Base-by-base conservation (phyloP, 2,888 invertebrate genomes). In the Encarsia formosa region DNA sequence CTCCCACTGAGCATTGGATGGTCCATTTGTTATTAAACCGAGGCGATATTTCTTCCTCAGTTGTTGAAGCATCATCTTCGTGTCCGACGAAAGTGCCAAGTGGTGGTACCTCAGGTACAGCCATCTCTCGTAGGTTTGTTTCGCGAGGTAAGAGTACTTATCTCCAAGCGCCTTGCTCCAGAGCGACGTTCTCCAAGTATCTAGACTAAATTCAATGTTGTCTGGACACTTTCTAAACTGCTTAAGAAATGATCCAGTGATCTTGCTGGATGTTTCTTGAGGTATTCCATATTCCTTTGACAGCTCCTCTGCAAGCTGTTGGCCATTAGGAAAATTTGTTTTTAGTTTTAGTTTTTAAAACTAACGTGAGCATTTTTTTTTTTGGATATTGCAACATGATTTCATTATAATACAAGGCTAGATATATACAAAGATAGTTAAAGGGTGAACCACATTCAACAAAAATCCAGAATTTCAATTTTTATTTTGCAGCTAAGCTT, bases 1-100 rank as follows among this genome's bases (percentile, higher is more conserved):
- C 77, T 92, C 91, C 90, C 91, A 91, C 75, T 92, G 91, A 29
- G 88, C 86, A 58, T 84, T 82, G 53, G 91, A 89, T 11, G 91
- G 87, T 41, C 91, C 91, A 75, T 92, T 92, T 62, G 91, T 90
- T 68, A 91, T 88, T 64, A 92, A 78, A 61, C 85, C 90, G 63
- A 91, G 77, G 61, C 84, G 79, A 73, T 88, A 91, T 68, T 84
- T 82, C 71, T 83, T 80, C 65, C 86, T 82, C 63, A 91, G 77
- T 51, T 82, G 80, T 64, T 79, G 79, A 57, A 92, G 77, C 65
- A 91, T 79, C 57, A 81, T 79, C 63, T 83, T 77, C 55, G 87
- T 83, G 61, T 88, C 87, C 46, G 83, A 77, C 18, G 83, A 77
- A 61, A 88, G 74, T 58, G 83, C 81, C 71, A 91, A 77, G 75